Base-by-base conservation (phyloP, 2,797 vertebrate genomes). In the Pteropus rufus region DNA sequence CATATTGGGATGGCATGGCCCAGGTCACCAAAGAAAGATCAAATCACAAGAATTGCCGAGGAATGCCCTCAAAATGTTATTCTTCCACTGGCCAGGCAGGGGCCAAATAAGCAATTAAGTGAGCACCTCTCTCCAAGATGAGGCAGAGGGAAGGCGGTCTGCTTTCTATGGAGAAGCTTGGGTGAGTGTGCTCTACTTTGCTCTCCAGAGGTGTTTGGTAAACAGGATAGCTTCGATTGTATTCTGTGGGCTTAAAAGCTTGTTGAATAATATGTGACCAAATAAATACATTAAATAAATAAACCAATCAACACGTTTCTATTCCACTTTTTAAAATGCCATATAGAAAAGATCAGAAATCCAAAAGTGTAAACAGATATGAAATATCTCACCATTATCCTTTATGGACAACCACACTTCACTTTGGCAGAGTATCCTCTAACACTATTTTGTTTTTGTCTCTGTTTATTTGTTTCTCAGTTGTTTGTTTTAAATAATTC, bases 1-100 rank as follows among this genome's bases (percentile, higher is more conserved):
- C 92, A 98, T 98, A 98, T 98, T 98, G 97, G 98, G 98, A 98
- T 98, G 98, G 98, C 98, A 98, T 98, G 97, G 98, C 98, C 97
- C 97, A 98, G 98, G 98, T 98, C 98, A 98, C 97, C 97, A 96
- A 98, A 98, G 97, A 94, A 97, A 98, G 98, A 98, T 98, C 98
- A 98, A 98, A 98, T 98, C 98, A 98, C 97, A 80, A 87, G 69
- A 89, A 90, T 97, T 97, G 98, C 89, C 81, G 93, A 97, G 91
- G 97, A 98, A 96, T 98, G 97, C 92, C 98, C 97, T 97, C 97
- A 91, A 96, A 97, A 98, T 96, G 95, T 95, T 92, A 97, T 97
- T 97, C 81, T 96, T 84, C 91, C 44, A 89, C 29, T 97, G 96
- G 89, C 52, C 96, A 97, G 87, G 86, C 54, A 94, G 49, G 46